Conservation (phyloP, 2,888 invertebrate species). For the Erebia palarica region DNA sequence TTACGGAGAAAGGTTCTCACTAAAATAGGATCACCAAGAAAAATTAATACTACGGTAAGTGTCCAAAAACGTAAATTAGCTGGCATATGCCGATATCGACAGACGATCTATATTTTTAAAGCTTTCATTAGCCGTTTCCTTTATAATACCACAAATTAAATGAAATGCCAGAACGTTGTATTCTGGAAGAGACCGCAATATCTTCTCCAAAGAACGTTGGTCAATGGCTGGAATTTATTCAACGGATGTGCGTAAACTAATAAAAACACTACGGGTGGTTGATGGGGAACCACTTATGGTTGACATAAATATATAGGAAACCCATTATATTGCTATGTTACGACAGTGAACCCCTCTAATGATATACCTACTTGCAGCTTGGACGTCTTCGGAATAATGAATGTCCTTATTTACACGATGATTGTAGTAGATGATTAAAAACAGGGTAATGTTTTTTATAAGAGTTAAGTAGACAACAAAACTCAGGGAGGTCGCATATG, state of each 20-base stretch:
- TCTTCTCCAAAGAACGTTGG: background rate
- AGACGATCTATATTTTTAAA: too few relatives aligned
- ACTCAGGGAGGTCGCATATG: too few relatives aligned
- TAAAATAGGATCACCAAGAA: too few relatives aligned
- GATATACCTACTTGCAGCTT: slow-evolving; percentile 10
- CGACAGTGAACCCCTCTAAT: slow-evolving; percentile 15
- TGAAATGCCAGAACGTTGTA: background rate
- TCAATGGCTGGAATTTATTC: slow-evolving; percentile 36
- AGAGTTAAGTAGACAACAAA: background rate
- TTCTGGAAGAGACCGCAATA: background rate
- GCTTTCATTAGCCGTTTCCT: too few relatives aligned
- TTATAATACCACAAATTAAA: background rate
- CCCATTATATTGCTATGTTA: slow-evolving; percentile 19
- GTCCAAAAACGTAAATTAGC: too few relatives aligned
- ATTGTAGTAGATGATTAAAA: background rate
- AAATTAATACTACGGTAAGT: too few relatives aligned
- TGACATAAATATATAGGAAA: slow-evolving; percentile 25
- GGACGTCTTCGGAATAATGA: slow-evolving; percentile 14
- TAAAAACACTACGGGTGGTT: slow-evolving; percentile 36
- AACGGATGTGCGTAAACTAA: slow-evolving; percentile 38
- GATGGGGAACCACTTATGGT: slow-evolving; percentile 23
- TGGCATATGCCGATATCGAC: too few relatives aligned
- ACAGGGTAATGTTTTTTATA: background rate
- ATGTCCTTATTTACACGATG: background rate
- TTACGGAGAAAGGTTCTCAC: too few relatives aligned